Percentiles rank a stretch among this genome's conserved stretches.
phyloP scores from a whole-genome alignment of 1,140 invertebrate species.

The Apocrypta bakeri region DNA sequence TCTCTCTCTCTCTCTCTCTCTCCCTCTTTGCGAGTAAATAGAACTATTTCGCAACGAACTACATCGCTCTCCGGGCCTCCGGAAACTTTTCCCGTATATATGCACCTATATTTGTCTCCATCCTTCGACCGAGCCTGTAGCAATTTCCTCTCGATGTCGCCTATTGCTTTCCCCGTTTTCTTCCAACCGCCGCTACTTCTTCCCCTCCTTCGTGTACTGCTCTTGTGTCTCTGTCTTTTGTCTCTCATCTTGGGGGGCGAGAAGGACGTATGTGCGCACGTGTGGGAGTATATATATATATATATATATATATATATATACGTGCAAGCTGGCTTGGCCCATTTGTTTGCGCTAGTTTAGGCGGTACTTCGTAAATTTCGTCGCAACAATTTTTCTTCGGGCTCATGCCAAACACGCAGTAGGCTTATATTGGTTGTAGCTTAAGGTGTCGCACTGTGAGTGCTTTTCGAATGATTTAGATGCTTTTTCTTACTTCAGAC shows the following conservation, averaged over 20 bases:
- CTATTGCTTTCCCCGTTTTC: constrained; percentile 12
- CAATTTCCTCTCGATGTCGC: constrained; percentile 30
- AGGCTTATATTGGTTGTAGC: neutral
- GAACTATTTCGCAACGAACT: constrained; percentile 8
- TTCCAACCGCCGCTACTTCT: neutral
- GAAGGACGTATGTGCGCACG: neutral
- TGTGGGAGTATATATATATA: no score
- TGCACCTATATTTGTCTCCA: constrained; percentile 37
- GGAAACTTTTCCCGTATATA: constrained; percentile 14
- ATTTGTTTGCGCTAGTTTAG: constrained; percentile 45
- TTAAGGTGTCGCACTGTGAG: neutral
- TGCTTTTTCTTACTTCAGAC: neutral
- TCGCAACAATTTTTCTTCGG: constrained; percentile 31
- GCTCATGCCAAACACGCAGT: neutral
- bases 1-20: no score
- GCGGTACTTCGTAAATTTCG: constrained; percentile 37
- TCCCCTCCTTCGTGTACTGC: neutral
- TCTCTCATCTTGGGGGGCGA: neutral
- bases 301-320: no score
- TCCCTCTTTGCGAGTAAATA: constrained; percentile 25
- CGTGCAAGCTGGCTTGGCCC: neutral
- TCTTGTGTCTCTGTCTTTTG: neutral
- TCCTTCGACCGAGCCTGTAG: neutral
- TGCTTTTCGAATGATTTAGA: neutral
- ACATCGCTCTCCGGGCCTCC: neutral